Evolutionary conservation across 2,113 vertebrate genomes (phyloP), one percentile per base, ranked within the genome.

Genomic region (Scatophagus argus): DNA sequence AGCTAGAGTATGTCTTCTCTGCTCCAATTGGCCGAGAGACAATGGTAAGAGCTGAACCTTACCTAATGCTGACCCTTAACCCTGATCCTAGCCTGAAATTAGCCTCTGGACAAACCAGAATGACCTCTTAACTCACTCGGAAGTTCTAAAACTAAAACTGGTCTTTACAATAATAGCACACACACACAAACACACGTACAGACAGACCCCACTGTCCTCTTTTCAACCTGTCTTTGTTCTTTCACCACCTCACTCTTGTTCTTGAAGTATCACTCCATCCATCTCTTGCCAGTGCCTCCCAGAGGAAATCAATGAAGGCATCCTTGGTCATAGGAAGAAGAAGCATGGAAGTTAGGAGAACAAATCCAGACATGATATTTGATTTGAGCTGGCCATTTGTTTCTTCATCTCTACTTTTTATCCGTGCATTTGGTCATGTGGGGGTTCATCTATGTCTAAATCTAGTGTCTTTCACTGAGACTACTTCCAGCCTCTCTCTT

Each of bases 1-100:
- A 95, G 92, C 93, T 99, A 83, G 97, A 99, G 81, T 99, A 96
- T 0, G 96, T 97, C 87, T 94, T 98, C 88, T 96, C 85, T 39
- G 77, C 92, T 43, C 62, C 86, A 0, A 61, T 94, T 0, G 91
- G 94, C 19, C 89, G 41, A 0, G 92, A 95, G 0, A 83, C 92
- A 38, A 95, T 94, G 89, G 98, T 98, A 94, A 92, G 95, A 14
- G 46, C 25, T 12, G 29, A 31, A 14, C 16, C 74, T 23, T 16
- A 19, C 12, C 10, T 5, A 21, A 32, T 39, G 6, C 32, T 39
- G 51, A 51, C 34, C 61, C 32, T 63, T 55, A 68, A 54, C 25
- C 31, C 21, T 46, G 7, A 19, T 71, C 66, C 16, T 36, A 39
- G 39, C 41, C 36, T 46, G 4, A 66, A 69, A 43, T 58, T 23